Base-by-base conservation (phyloP, 2,888 invertebrate species). In the Leptopterna dolabrata region DNA sequence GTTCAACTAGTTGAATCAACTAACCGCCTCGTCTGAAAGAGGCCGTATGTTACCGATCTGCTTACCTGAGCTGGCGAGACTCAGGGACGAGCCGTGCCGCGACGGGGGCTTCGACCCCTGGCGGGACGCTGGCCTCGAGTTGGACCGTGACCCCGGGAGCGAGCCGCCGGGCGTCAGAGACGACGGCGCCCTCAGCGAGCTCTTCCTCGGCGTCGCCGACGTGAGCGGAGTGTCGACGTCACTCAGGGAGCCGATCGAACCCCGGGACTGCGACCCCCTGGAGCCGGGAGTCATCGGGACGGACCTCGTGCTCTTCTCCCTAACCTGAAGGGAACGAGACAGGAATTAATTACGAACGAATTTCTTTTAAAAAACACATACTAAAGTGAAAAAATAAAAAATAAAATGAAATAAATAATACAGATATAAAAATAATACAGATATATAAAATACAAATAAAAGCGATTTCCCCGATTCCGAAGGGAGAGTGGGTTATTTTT, bases 41-140 rank as follows among this genome's bases (percentile, higher is more conserved):
- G n/a, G n/a, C n/a, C n/a, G n/a, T n/a, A n/a, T n/a, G n/a, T n/a
- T n/a, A n/a, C n/a, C n/a, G n/a, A n/a, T n/a, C n/a, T n/a, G n/a
- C n/a, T n/a, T 92, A 96, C 97, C 97, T 92, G 96, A 96, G 92
- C 97, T 96, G 92, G 97, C 97, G 90, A 97, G 93, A 73, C 97
- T 97, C 89, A 97, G 94, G 91, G 97, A 97, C 76, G 98, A 98
- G 90, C 98, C 98, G 91, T 98, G 97, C 90, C 98, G 95, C 90
- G 98, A 98, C 29, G 97, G 96, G 89, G 98, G 98, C 92, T 98
- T 97, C 89, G 97, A 97, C 88, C 97, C 97, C 88, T 96, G 94
- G 90, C 97, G 94, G 90, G 97, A 97, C 45, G 96, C 95, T 73
- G 97, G 96, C 90, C 97, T 94, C 88, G 97, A 97, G 88, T 95